Evolutionary conservation across 2,888 invertebrate species (phyloP).

Genomic region (Cheilosia grossa): DNA sequence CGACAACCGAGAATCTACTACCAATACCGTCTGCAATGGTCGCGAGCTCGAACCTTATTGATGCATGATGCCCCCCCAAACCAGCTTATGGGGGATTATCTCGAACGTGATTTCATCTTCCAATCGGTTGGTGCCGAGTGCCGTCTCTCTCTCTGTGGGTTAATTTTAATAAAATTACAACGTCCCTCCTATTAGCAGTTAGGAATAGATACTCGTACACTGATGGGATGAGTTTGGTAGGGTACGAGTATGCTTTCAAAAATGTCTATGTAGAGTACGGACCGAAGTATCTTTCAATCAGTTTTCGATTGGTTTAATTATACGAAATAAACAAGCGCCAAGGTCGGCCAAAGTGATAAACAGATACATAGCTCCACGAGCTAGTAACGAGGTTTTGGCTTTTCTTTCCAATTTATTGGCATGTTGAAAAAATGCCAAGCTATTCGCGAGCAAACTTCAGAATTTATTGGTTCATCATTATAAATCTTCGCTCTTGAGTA

Average conservation of each 20-base stretch:
- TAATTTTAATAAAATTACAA: conserved; percentile 30
- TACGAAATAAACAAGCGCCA: conserved; percentile 51
- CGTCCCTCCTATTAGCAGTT: conserved; percentile 51
- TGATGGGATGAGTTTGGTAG: background rate
- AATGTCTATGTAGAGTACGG: conserved; percentile 13
- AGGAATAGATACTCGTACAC: background rate
- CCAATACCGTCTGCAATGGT: conserved; percentile 49
- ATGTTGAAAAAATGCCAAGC: background rate
- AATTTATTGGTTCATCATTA: conserved; percentile 17
- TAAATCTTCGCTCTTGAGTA: conserved; percentile 2
- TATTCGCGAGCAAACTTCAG: conserved; percentile 2
- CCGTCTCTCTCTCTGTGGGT: background rate
- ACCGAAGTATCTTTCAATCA: conserved; percentile 47
- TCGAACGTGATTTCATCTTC: conserved; percentile 62
- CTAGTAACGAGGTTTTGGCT: background rate
- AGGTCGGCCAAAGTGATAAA: conserved; percentile 37
- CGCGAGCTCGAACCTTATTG: conserved; percentile 72
- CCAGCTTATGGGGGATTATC: conserved; percentile 60
- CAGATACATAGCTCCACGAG: background rate
- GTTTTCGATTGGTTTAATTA: conserved; percentile 54
- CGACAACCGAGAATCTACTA: conserved; percentile 19
- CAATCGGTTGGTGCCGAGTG: background rate
- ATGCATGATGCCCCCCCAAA: conserved; percentile 57
- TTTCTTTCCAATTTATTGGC: conserved; percentile 48
- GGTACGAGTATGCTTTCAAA: conserved; percentile 22